Evolutionary conservation across 1,140 invertebrate species (phyloP), one percentile per base, ranked within the genome.

Genomic region (Orussus abietinus): DNA sequence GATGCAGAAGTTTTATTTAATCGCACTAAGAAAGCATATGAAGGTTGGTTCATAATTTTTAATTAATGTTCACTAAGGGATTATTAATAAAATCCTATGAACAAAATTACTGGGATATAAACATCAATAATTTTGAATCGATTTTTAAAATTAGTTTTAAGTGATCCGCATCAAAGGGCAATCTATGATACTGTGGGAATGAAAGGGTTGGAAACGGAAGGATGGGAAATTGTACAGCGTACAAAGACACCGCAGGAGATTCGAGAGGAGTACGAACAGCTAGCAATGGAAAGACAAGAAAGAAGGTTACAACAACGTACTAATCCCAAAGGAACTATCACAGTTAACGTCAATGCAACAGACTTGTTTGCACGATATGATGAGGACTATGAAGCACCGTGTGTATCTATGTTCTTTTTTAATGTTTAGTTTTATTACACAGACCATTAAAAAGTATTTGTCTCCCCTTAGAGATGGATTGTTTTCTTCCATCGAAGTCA

Each of bases 231-330:
- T 41, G 87, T 94, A 15, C 83, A 92, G 47, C 74, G 90, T 14
- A 92, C 88, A 5, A 87, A 89, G 74, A 94, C 92, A 4, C 90
- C 93, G 6, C 81, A 87, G 49, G 93, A 96, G 76, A 96, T 98
- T 33, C 75, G 92, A 43, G 92, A 95, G 53, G 93, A 96, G 72
- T 96, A 92, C 78, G 91, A 96, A 70, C 78, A 88, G 53, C 72
- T 93, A 14, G 82, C 85, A 15, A 60, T 78, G 44, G 86, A 90
- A 59, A 70, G 82, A 53, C 91, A 94, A 53, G 91, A 96, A 61
- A 77, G 88, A 48, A 77, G 82, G 32, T 72, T 96, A 12, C 83
- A 92, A 49, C 86, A 90, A 55, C 78, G 85, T 42, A 95, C 93
- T 1, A 95, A 96, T 76, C 93, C 94, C 1, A 85, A 85, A 55